Evolutionary conservation across 2,888 invertebrate genomes (phyloP).

Genomic region (Gibbula magus): DNA sequence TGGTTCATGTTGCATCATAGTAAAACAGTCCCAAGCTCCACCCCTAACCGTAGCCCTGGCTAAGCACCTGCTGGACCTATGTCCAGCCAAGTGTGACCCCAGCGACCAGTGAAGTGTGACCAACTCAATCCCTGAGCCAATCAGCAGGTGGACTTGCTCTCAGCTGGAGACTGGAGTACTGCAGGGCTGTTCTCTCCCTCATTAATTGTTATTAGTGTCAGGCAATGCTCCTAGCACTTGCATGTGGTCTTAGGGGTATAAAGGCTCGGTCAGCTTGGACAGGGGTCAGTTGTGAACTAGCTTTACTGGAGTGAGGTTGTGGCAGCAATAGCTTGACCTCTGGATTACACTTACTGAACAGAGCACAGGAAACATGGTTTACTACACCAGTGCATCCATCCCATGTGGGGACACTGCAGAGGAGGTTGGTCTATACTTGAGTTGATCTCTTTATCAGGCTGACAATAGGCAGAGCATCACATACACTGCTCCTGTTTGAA

Average conservation of each 20-base stretch:
- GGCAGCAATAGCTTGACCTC: not conserved
- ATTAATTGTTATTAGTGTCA: conserved; percentile 24
- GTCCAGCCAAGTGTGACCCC: not conserved
- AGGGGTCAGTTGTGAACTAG: conserved; percentile 4
- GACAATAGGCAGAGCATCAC: too few species aligned
- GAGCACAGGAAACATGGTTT: conserved; percentile 8
- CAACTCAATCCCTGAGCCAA: not conserved
- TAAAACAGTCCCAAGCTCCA: not conserved
- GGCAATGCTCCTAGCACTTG: not conserved
- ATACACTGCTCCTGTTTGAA: too few species aligned
- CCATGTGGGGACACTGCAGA: conserved; percentile 3
- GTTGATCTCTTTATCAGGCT: not conserved
- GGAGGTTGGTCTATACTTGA: not conserved
- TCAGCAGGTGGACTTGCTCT: conserved; percentile 2
- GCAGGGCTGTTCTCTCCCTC: conserved; percentile 17
- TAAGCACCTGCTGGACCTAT: not conserved
- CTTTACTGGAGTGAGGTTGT: conserved; percentile 10
- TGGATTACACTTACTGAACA: not conserved
- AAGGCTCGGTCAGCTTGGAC: not conserved
- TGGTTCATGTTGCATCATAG: not conserved
- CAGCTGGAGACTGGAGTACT: not conserved
- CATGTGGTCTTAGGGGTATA: not conserved
- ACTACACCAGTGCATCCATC: not conserved
- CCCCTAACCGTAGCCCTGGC: not conserved
- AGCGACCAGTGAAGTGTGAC: conserved; percentile 7